Conservation (phyloP, 1,140 invertebrate genomes). For the Drosophila subobscura region DNA sequence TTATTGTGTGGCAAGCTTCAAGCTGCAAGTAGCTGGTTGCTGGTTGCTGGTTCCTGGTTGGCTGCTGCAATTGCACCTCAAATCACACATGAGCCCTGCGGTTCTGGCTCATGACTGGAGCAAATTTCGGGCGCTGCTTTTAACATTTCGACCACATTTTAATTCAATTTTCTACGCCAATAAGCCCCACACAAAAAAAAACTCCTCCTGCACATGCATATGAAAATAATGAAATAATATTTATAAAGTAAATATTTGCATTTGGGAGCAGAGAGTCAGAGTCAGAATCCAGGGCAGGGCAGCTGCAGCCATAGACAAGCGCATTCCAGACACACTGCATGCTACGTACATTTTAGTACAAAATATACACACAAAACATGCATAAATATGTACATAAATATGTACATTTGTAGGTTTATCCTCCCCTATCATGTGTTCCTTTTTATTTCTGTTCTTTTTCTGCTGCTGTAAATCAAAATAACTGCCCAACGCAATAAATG, state of each 20-base stretch:
- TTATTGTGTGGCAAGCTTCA: too few species aligned
- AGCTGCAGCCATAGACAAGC: constrained; percentile 1
- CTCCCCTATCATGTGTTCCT: neutral
- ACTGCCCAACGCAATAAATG: constrained; percentile 13
- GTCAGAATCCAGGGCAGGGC: too few species aligned
- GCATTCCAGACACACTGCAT: too few species aligned
- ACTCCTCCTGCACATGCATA: constrained; percentile 25
- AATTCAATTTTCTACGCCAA: constrained; percentile 52
- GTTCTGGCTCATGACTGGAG: neutral
- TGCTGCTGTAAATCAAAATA: constrained; percentile 43
- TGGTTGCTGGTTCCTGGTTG: too few species aligned
- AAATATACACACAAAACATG: too few species aligned
- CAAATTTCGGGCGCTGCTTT: neutral
- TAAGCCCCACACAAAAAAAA: constrained; percentile 38
- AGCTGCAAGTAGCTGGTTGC: too few species aligned
- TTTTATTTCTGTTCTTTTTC: constrained; percentile 49
- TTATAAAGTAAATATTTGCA: too few species aligned
- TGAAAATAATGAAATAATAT: constrained; percentile 25
- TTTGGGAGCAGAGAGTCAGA: constrained; percentile 37
- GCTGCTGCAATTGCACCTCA: neutral
- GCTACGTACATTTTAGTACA: too few species aligned
- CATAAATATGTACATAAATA: neutral
- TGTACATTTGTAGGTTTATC: too few species aligned
- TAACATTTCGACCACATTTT: constrained; percentile 20
- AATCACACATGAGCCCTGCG: constrained; percentile 22